Evolutionary conservation across 2,797 vertebrate genomes (phyloP).

Genomic region (Acrossocheilus wenchowensis): DNA sequence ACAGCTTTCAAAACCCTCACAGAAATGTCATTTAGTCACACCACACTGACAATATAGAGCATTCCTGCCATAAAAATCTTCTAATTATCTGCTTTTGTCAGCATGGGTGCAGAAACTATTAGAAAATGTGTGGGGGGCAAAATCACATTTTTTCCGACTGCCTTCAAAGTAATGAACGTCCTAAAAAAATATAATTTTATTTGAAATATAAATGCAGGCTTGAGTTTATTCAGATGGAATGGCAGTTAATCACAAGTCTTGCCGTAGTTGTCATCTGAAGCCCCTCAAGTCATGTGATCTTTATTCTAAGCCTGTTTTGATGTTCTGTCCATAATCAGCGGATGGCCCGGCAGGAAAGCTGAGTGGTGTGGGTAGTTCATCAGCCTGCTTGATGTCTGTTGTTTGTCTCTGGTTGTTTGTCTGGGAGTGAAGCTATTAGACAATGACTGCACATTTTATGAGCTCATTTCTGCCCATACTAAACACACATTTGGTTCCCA

Average conservation of each 20-base stretch:
- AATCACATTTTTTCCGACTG: constrained; percentile 14
- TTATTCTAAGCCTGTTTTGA: constrained; percentile 37
- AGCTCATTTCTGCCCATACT: constrained; percentile 74
- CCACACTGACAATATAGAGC: constrained; percentile 28
- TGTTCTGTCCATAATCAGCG: constrained; percentile 31
- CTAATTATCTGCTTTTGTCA: constrained; percentile 46
- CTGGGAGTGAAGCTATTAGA: constrained; percentile 74
- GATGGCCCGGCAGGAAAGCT: constrained; percentile 62
- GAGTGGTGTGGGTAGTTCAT: constrained; percentile 64
- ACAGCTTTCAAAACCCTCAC: constrained; percentile 32
- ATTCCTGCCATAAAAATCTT: constrained; percentile 33
- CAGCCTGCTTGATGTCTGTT: constrained; percentile 65
- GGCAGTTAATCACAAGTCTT: constrained; percentile 10
- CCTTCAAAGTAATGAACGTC: constrained; percentile 27
- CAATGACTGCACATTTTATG: constrained; percentile 69
- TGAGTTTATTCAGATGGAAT: constrained; percentile 16
- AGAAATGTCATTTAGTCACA: constrained; percentile 36
- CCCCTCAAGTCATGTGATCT: constrained; percentile 23
- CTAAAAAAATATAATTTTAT: background rate
- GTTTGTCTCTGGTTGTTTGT: constrained; percentile 68
- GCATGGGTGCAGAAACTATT: constrained; percentile 31
- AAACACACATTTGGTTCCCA: constrained; percentile 60
- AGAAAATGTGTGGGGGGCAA: constrained; percentile 34
- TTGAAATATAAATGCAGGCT: constrained; percentile 30
- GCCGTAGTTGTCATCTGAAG: background rate